Base-by-base conservation (phyloP, 1,140 invertebrate species). In the Chymomyza costata region DNA sequence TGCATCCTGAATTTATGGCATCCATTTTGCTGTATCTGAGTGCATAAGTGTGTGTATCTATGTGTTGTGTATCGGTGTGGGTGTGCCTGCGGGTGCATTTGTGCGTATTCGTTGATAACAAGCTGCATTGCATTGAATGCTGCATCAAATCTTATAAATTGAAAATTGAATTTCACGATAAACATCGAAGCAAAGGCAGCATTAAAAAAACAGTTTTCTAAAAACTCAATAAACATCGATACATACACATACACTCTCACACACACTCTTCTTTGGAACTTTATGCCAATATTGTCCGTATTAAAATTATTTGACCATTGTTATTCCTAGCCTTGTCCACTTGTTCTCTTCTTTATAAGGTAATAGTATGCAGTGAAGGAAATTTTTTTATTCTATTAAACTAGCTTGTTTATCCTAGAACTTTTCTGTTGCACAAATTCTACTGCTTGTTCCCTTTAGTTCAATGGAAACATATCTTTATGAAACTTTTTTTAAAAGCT, bases 141-240 rank as follows among this genome's bases (percentile, higher is more conserved):
- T 43, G 64, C 49, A 55, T 69, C 65, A 64, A 78, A 70, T 78
- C 70, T 78, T 78, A 80, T 80, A 78, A 78, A 78, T 80, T 80
- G 71, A 68, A 78, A 78, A 78, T 80, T 80, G 71, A 78, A 73
- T 78, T 73, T 78, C 73, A 80, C 63, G 73, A 78, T 78, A 78
- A 80, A 65, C 55, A 78, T 73, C 59, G 49, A 39, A 47, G 25
- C 25, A 35, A 18, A 41, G 17, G 13, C 37, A 28, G 15, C 19
- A 38, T 44, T 43, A 19, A 49, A 18, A 40, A 31, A 30, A 39
- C 37, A 50, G 59, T n/a, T n/a, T n/a, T n/a, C n/a, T n/a, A n/a
- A n/a, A n/a, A n/a, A n/a, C n/a, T n/a, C n/a, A n/a, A n/a, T n/a
- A n/a, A n/a, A n/a, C n/a, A n/a, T n/a, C n/a, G n/a, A n/a, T n/a